Base-by-base conservation (phyloP, 2,113 vertebrate genomes). In the Eurystomus gularis region DNA sequence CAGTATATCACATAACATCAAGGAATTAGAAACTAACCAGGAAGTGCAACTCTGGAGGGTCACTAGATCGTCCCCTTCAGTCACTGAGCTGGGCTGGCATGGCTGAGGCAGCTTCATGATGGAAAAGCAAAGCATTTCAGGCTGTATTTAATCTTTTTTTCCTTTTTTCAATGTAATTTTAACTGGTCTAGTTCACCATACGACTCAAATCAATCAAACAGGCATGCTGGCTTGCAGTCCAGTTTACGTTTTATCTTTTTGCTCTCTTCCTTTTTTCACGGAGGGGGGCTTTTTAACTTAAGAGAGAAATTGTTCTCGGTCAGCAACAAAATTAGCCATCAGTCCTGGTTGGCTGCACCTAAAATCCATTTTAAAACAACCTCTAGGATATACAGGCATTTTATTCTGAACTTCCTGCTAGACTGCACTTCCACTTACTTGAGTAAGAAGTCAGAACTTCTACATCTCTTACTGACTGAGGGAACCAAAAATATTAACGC, bases 361-460 rank as follows among this genome's bases (percentile, higher is more conserved):
- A 80, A 90, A 85, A 82, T 58, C 40, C 51, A 46, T 81, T 57
- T 62, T 3, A 15, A 13, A 7, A 68, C 80, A 54, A 33, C 12
- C 20, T 54, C 46, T 13, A 55, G 18, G 23, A 86, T 39, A 92
- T 39, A 46, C 7, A 58, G 11, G 7, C 11, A 86, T 82, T 88
- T 90, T 76, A 69, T 44, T 84, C 88, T 52, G 51, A 93, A 72
- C n/a, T 66, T 87, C 61, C 64, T 79, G 11, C 55, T 91, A 87
- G 39, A 84, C 2, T 77, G 51, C 57, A 78, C 81, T 87, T 93
- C 52, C n/a, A 85, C 51, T 94, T 90, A 90, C 75, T 82, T 83
- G 58, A 95, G 72, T 55, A 86, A 81, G 91, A 96, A 62, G 68
- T 68, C 46, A 82, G n/a, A 95, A 78, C 46, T 66, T 82, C 42